A percentile compares a stretch with the other conserved stretches of the same genome.
Evolutionary conservation across 30 jellyfish, hydroid and myxozoan species (phyloP).

Genomic region (Turritopsis rubra): DNA sequence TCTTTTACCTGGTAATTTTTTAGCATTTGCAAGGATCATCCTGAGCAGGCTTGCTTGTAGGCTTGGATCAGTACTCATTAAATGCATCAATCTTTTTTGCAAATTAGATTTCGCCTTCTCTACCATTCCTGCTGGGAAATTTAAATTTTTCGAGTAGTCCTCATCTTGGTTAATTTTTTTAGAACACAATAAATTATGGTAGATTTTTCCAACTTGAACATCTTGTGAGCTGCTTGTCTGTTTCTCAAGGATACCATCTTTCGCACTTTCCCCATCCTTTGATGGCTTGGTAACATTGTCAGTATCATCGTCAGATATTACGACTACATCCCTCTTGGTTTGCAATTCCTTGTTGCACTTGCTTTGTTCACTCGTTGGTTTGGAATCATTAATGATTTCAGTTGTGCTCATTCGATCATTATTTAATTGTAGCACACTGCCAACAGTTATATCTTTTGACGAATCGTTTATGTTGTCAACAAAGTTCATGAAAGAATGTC

Average conservation of each 20-base stretch:
- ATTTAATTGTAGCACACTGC: neutral
- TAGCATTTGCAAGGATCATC: neutral
- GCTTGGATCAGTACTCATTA: neutral
- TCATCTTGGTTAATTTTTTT: neutral
- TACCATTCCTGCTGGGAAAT: neutral
- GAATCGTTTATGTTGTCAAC: neutral
- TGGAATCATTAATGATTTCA: neutral
- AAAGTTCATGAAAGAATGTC: constrained; percentile 6
- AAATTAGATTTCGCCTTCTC: neutral
- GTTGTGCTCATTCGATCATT: neutral
- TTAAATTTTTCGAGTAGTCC: neutral
- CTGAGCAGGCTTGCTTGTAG: neutral
- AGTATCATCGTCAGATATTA: neutral
- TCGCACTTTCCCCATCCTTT: neutral
- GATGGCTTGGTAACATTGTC: neutral
- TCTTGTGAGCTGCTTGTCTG: neutral
- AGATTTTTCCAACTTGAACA: neutral
- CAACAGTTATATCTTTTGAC: neutral
- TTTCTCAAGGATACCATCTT: neutral
- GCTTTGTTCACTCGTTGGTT: neutral
- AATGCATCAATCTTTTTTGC: neutral
- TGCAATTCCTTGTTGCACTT: neutral
- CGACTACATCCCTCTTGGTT: neutral
- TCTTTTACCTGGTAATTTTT: neutral
- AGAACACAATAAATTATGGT: neutral